Conservation (phyloP, 2,888 invertebrate species). For the Apodemia hepburni region DNA sequence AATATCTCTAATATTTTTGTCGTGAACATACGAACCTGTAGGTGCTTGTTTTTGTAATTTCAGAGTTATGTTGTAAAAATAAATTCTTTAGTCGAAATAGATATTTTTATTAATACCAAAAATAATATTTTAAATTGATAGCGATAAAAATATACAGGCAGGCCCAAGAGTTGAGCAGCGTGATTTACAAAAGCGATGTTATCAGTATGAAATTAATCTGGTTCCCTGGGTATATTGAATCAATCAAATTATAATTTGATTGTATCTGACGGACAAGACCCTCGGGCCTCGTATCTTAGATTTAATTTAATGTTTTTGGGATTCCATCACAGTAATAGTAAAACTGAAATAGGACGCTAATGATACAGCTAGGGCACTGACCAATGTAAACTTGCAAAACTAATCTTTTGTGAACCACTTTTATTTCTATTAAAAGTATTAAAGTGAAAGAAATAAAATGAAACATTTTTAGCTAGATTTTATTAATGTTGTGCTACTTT, state of each 20-base stretch:
- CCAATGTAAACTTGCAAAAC: too few species aligned
- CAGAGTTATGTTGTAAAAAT: too few species aligned
- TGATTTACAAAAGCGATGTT: constrained; percentile 2
- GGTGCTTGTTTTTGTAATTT: too few species aligned
- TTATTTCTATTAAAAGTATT: too few species aligned
- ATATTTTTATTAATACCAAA: not conserved
- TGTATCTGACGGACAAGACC: constrained; percentile 6
- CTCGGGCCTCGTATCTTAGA: not conserved
- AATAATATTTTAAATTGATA: not conserved
- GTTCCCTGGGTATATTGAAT: constrained; percentile 10
- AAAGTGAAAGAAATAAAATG: too few species aligned
- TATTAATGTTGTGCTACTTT: too few species aligned
- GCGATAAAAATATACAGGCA: not conserved
- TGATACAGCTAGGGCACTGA: too few species aligned
- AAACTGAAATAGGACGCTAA: not conserved
- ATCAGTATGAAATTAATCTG: constrained; percentile 9
- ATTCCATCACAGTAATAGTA: not conserved
- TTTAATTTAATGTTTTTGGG: not conserved
- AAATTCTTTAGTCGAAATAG: not conserved
- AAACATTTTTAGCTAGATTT: too few species aligned
- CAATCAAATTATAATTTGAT: constrained; percentile 11
- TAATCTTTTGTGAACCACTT: too few species aligned
- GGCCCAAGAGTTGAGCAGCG: not conserved
- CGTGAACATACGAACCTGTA: too few species aligned
- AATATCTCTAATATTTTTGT: too few species aligned